Percentiles rank a stretch among this genome's conserved stretches.
Evolutionary conservation across 2,888 invertebrate species (phyloP).

Genomic region (Pterostichus madidus): DNA sequence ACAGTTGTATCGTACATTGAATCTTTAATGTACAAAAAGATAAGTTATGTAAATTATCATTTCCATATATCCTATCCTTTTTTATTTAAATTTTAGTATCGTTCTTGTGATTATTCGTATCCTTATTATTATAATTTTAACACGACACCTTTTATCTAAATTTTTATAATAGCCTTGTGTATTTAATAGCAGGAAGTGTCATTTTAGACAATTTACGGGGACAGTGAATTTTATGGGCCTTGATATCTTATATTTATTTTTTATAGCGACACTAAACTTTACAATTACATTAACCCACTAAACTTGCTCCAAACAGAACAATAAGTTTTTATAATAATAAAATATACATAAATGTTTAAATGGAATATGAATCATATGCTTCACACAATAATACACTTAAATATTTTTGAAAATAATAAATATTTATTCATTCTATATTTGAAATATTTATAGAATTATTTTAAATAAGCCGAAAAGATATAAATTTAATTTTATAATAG

Average conservation of each 20-base stretch:
- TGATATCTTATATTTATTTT: conserved; percentile 29
- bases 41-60: background rate
- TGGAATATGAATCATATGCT: too few relatives aligned
- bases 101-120: conserved; percentile 7
- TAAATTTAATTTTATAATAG: too few relatives aligned
- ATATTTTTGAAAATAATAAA: conserved; percentile 1
- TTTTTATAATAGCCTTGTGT: conserved; percentile 29
- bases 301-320: conserved; percentile 16
- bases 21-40: background rate
- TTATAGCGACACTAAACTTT: conserved; percentile 32
- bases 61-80: background rate
- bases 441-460: too few relatives aligned
- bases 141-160: conserved; percentile 39
- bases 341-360: conserved; percentile 14
- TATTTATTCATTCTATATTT: conserved; percentile 8
- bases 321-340: conserved; percentile 22
- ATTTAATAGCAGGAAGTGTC: conserved; percentile 45
- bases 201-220: conserved; percentile 45
- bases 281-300: background rate
- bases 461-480: too few relatives aligned
- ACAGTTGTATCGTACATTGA: too few relatives aligned
- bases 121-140: conserved; percentile 36
- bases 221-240: conserved; percentile 46
- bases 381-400: background rate
- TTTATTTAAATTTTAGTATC: background rate